Percentiles rank a stretch among this genome's conserved stretches.
phyloP scores from a whole-genome alignment of 2,797 vertebrate species.

The Siniperca undulata region DNA sequence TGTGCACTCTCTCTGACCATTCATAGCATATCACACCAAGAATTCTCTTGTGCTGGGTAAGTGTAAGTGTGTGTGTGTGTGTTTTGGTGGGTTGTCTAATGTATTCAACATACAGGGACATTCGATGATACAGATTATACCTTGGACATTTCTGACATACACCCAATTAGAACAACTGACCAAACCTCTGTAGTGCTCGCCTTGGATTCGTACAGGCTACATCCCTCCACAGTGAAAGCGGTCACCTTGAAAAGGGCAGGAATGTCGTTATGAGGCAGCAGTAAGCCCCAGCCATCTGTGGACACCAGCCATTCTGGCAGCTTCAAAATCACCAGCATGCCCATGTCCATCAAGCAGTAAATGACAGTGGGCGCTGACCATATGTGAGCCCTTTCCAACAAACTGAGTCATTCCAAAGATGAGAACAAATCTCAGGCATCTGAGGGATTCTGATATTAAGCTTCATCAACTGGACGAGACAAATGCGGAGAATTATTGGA shows the following conservation, averaged over 20 bases:
- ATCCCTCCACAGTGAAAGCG: constrained; percentile 43
- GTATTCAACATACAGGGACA: constrained; percentile 3
- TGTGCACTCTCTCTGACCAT: background rate
- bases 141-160: constrained; percentile 2
- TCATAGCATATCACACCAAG: constrained; percentile 2
- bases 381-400: constrained; percentile 70
- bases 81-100: background rate
- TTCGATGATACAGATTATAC: constrained; percentile 17
- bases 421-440: constrained; percentile 58
- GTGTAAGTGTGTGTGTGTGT: background rate
- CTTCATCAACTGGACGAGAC: constrained; percentile 55
- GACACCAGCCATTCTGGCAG: constrained; percentile 73
- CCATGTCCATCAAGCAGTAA: constrained; percentile 75
- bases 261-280: constrained; percentile 62
- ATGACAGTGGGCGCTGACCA: constrained; percentile 70
- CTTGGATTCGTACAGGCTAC: constrained; percentile 30
- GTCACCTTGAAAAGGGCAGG: constrained; percentile 81
- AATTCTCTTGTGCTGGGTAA: constrained; percentile 2
- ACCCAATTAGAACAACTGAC: background rate
- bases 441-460: constrained; percentile 45
- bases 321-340: constrained; percentile 66
- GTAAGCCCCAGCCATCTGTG: constrained; percentile 80
- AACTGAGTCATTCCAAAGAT: constrained; percentile 60
- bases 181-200: constrained; percentile 21
- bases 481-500: constrained; percentile 30